phyloP scores from a whole-genome alignment of 2,888 invertebrate genomes.

The Ethmia dodecea region DNA sequence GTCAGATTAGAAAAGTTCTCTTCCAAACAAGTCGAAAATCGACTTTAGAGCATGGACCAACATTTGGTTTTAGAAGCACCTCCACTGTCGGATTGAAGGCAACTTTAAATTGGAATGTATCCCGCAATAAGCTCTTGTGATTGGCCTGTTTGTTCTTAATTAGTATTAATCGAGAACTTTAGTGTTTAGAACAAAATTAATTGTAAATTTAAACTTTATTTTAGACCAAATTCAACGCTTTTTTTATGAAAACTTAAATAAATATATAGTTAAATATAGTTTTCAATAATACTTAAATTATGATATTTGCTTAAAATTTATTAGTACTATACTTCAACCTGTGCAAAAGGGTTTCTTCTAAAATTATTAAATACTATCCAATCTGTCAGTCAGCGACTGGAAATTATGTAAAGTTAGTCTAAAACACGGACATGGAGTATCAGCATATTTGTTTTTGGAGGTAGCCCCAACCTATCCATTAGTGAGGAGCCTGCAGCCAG shows the following conservation, averaged over 20 bases:
- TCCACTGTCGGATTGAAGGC: constrained; percentile 61
- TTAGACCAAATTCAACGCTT: not conserved
- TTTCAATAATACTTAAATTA: too few species aligned
- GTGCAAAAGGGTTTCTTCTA: not conserved
- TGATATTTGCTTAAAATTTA: too few species aligned
- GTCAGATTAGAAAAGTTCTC: constrained; percentile 75
- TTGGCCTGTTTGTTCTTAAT: constrained; percentile 75
- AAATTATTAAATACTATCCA: constrained; percentile 41
- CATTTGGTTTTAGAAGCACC: constrained; percentile 72
- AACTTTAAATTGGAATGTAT: constrained; percentile 78
- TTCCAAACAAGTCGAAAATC: constrained; percentile 69
- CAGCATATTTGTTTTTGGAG: constrained; percentile 67
- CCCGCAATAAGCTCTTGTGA: constrained; percentile 73
- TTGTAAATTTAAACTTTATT: constrained; percentile 31
- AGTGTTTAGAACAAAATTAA: constrained; percentile 35
- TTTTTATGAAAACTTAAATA: not conserved
- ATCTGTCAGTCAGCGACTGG: constrained; percentile 58
- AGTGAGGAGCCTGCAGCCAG: constrained; percentile 44
- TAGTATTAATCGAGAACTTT: constrained; percentile 72
- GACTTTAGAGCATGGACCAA: constrained; percentile 71
- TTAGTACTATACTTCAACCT: too few species aligned
- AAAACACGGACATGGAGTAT: constrained; percentile 61
- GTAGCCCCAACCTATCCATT: constrained; percentile 61
- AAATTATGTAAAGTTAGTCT: constrained; percentile 69
- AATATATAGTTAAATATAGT: too few species aligned